phyloP scores from a whole-genome alignment of 2,113 vertebrate species.

The Baryphthengus martii region DNA sequence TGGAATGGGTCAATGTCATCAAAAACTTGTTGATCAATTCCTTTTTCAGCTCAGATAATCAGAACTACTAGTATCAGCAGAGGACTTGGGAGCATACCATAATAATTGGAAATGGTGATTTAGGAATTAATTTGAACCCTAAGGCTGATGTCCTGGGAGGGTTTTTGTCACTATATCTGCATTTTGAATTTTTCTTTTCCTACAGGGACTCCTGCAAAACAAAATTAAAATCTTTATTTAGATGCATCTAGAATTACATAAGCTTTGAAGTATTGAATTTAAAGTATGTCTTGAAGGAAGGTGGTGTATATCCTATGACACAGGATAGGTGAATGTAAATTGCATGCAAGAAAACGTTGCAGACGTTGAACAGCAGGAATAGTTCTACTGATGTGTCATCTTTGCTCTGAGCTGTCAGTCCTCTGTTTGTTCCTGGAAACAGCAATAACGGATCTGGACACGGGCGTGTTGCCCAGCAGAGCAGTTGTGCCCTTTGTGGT shows the following conservation, averaged over 20 bases:
- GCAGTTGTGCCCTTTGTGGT: background rate
- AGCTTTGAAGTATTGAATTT: background rate
- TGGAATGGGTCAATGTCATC: background rate
- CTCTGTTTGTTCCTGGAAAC: background rate
- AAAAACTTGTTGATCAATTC: background rate
- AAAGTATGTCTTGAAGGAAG: background rate
- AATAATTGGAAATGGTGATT: background rate
- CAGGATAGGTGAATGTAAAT: background rate
- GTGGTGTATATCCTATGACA: background rate
- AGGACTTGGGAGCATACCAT: background rate
- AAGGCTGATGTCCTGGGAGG: background rate
- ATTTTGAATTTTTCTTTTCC: background rate
- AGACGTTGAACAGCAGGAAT: background rate
- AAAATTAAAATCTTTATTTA: background rate
- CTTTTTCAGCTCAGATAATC: background rate
- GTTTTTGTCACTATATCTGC: background rate
- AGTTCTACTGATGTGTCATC: background rate
- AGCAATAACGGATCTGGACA: background rate
- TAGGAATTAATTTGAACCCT: background rate
- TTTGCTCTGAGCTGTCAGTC: background rate
- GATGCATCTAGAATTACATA: background rate
- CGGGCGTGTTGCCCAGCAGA: background rate
- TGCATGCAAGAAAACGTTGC: background rate
- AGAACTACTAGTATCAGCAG: background rate
- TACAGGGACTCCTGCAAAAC: background rate